Base-by-base conservation (phyloP, 2,113 vertebrate genomes). In the Conger conger region DNA sequence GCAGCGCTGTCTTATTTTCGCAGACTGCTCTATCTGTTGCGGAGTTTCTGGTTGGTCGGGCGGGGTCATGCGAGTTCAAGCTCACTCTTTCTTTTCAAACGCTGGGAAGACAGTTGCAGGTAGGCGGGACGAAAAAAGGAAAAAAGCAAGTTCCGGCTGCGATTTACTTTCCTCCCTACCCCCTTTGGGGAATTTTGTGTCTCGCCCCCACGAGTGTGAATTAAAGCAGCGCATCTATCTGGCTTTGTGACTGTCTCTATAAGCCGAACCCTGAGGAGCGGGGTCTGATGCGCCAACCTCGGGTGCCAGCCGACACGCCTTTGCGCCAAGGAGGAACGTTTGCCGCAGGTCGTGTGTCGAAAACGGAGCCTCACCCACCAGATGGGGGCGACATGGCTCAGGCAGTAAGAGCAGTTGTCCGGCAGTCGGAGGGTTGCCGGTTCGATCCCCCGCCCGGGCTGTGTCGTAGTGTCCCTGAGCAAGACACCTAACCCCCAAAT, bases 191-290 rank as follows among this genome's bases (percentile, higher is more conserved):
- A 36, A 20, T 1, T 60, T 27, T 42, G 23, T 37, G 85, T 82
- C 63, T 79, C 40, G 36, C 53, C 53, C 81, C 6, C 37, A 82
- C 80, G 57, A 77, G 45, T 60, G 73, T 82, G 81, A 60, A 79
- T 79, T 38, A 82, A 79, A 82, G 80, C 45, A 40, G 76, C 54
- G 76, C 45, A 37, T 63, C 33, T 45, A 79, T 77, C 63, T 42
- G 8, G 73, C 50, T 78, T 82, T 82, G 45, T 79, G 40, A 17
- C 73, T 60, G 73, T 57, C 50, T 78, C 50, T 50, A 78, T 60
- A 85, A 76, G 63, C 40, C 37, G 42, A 77, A 35, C n/a, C 33
- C 42, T 15, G 57, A 80, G 36, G 36, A 68, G 53, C 36, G 5
- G 54, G 54, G 38, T 45, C 20, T 36, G 37, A 77, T 76, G 68